Evolutionary conservation across 2,888 invertebrate species (phyloP).

Genomic region (Acanthosepion esculentum): DNA sequence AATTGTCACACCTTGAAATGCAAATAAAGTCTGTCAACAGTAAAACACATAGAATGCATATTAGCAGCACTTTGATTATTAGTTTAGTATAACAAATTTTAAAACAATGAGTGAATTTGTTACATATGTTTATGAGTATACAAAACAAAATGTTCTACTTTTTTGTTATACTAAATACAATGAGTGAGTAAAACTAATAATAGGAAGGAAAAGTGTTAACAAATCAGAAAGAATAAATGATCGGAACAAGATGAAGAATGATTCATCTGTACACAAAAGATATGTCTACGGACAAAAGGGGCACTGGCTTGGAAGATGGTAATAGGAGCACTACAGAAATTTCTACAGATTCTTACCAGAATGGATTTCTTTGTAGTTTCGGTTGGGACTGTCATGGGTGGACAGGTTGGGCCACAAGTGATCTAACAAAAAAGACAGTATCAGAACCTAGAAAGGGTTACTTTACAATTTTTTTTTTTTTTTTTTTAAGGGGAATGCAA

Average conservation of each 20-base stretch:
- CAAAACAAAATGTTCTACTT: neutral
- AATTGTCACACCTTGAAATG: no score
- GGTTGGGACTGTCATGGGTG: slow-evolving; percentile 36
- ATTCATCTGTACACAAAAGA: neutral
- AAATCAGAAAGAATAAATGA: neutral
- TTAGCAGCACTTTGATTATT: neutral
- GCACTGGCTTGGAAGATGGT: neutral
- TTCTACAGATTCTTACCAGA: slow-evolving; percentile 43
- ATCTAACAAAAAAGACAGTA: neutral
- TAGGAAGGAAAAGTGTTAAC: neutral
- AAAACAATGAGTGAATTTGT: neutral
- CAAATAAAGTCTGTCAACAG: no score
- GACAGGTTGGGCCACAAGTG: slow-evolving; percentile 41
- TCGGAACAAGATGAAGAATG: neutral
- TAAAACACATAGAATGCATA: no score
- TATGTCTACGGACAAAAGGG: neutral
- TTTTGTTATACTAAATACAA: neutral
- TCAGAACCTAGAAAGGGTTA: neutral
- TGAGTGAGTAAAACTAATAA: neutral
- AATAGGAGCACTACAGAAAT: neutral
- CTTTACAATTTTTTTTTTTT: neutral
- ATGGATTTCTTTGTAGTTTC: slow-evolving; percentile 38
- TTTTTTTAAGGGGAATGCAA: neutral
- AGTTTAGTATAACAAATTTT: neutral
- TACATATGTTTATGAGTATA: neutral